Evolutionary conservation across 1,140 invertebrate genomes (phyloP).

Genomic region (Zaprionus davidi): DNA sequence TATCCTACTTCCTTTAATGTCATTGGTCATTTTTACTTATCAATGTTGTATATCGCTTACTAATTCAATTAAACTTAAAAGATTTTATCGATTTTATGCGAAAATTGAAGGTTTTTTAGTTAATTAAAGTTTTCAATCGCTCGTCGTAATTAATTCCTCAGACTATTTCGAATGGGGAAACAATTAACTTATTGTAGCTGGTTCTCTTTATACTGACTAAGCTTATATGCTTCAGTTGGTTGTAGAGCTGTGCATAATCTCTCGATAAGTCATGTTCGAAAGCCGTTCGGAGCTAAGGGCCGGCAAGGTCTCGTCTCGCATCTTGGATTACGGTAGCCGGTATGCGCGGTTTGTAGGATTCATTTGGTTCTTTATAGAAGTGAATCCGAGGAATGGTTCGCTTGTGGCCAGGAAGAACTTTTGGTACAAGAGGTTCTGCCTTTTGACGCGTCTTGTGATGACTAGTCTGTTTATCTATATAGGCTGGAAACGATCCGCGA

Average conservation of each 20-base stretch:
- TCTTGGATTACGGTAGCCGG: constrained; percentile 14
- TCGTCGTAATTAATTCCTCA: not conserved
- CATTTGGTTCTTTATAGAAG: constrained; percentile 32
- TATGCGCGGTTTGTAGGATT: constrained; percentile 35
- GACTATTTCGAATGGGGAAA: not conserved
- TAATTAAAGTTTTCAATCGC: not conserved
- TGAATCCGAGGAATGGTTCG: constrained; percentile 22
- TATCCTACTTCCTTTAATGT: no score
- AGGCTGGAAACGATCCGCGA: constrained; percentile 15
- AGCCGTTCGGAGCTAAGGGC: constrained; percentile 1
- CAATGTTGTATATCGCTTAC: not conserved
- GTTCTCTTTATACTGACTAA: not conserved
- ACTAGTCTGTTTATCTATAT: constrained; percentile 20
- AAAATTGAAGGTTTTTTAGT: not conserved
- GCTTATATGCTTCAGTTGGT: not conserved
- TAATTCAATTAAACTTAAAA: not conserved
- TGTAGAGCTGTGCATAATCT: not conserved
- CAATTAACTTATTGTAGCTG: not conserved
- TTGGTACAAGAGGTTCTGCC: constrained; percentile 54
- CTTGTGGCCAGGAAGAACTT: constrained; percentile 28
- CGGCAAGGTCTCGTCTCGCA: constrained; percentile 10
- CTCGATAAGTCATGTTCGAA: constrained; percentile 45
- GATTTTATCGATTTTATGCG: no score
- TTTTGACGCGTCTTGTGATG: constrained; percentile 31
- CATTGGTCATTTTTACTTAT: no score